Evolutionary conservation across 2,888 invertebrate species (phyloP), one percentile per base, ranked within the genome.

Genomic region (Eupithecia dodoneata): DNA sequence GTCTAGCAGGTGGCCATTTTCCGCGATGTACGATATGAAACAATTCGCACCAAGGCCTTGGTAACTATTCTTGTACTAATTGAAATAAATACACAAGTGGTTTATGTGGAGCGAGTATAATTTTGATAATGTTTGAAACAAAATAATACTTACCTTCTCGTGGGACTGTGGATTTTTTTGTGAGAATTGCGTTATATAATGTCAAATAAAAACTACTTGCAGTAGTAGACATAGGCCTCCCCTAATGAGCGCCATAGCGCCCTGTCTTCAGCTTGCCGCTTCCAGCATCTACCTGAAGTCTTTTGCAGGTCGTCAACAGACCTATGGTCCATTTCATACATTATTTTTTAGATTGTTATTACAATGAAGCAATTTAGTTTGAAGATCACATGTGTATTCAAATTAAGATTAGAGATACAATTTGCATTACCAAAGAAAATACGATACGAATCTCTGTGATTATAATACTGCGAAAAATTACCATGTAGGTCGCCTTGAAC

Each of bases 21-120:
- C 77, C 73, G 77, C 66, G 71, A 71, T 75, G 45, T 67, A 76
- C 41, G 41, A 47, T 70, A 42, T 55, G 45, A 75, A 79, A 80
- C 76, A 79, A 84, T 85, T 84, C 81, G 75, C 74, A 47, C 52
- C 87, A 87, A 88, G 87, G 88, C 79, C 85, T 78, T 74, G 12
- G 74, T 76, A 18, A 86, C 86, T 88, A 88, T 88, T 88, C 85
- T 80, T 76, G 84, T 82, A 77, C 81, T 88, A 85, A 87, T 88
- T 87, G 86, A 87, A 87, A 86, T 84, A 85, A 83, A 87, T 81
- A 84, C 76, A 86, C 88, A 81, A 87, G 85, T 86, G 85, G 72
- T 83, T 78, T 73, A 47, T 70, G 74, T 80, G 77, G 77, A 78
- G 81, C 76, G 76, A 69, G 85, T 81, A 85, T 66, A 76, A 63